phyloP scores from a whole-genome alignment of 2,888 invertebrate species.

The Ctena decussata region DNA sequence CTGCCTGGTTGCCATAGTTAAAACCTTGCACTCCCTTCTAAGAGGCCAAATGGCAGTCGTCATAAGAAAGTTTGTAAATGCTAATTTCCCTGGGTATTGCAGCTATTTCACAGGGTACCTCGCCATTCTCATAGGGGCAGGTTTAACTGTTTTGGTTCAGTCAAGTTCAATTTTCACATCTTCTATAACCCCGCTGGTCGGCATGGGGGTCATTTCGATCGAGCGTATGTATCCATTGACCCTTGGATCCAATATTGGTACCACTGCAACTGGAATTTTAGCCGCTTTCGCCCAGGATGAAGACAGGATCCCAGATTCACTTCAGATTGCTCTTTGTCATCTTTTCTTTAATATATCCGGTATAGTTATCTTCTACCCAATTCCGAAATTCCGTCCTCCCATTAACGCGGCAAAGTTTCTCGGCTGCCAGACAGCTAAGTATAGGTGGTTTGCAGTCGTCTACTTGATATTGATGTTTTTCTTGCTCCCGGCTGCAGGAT shows the following conservation, averaged over 20 bases:
- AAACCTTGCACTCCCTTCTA: constrained; percentile 86
- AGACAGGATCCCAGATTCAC: constrained; percentile 86
- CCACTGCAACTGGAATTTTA: constrained; percentile 89
- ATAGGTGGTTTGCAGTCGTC: constrained; percentile 89
- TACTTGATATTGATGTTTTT: constrained; percentile 86
- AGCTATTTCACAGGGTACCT: constrained; percentile 88
- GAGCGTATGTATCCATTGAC: constrained; percentile 89
- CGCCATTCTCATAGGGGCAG: constrained; percentile 88
- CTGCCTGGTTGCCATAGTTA: constrained; percentile 88
- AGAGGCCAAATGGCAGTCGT: constrained; percentile 78
- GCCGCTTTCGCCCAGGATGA: constrained; percentile 87
- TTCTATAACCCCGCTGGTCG: constrained; percentile 89
- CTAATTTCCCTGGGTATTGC: constrained; percentile 84
- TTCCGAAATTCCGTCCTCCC: constrained; percentile 87
- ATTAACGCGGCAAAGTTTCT: constrained; percentile 88
- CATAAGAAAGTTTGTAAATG: constrained; percentile 83
- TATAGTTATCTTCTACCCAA: constrained; percentile 88
- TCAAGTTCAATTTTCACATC: constrained; percentile 89
- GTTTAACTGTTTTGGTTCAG: constrained; percentile 89
- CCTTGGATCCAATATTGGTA: constrained; percentile 89
- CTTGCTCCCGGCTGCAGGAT: constrained; percentile 79
- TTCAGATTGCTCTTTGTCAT: constrained; percentile 86
- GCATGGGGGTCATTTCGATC: constrained; percentile 88
- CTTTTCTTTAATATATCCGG: constrained; percentile 86
- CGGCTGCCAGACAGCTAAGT: constrained; percentile 88